Evolutionary conservation across 2,888 invertebrate genomes (phyloP), one percentile per base, ranked within the genome.

Genomic region (Sussaba pulchella): DNA sequence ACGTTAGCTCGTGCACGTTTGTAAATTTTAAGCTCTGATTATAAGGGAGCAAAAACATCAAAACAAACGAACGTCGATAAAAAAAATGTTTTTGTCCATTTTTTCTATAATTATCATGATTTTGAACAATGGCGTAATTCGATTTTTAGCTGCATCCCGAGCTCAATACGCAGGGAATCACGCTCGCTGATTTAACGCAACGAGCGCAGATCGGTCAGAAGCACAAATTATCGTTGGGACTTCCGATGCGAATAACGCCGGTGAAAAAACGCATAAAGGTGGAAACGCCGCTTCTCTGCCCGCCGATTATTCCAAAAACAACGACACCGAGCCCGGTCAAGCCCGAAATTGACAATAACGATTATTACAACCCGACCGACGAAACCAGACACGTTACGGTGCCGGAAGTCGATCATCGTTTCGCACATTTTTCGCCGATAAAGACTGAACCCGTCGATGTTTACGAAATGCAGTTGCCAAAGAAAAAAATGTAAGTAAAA

Each of bases 131-230:
- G 24, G 1, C 21, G 41, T 17, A 0, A 41, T 47, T 61, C 3
- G 14, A 17, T 64, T 26, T 39, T 41, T 88, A 96, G 95, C 94
- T 94, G 87, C 95, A 96, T 89, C 95, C 96, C 17, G 97, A 97
- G 90, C 93, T 97, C 67, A 96, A 96, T 87, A 96, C 96, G 12
- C 94, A 95, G 85, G 96, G 96, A 63, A 95, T 98, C 84, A 95
- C 95, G 8, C 92, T 98, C 69, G 94, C 96, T 85, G 97, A 96
- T 92, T 94, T 95, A 87, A 94, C 94, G 86, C 92, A 90, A 72
- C 91, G 95, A 85, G 89, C 93, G 10, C 93, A 93, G 73, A 86
- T 92, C 9, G 91, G 92, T 2, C 91, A 91, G 67, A 92, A 92
- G 89, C 94, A 94, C 84, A 94, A 92, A 87, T 92, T 94, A 8